Conservation (phyloP, 92 coral and sea anemone species). For the Ricordea florida region DNA sequence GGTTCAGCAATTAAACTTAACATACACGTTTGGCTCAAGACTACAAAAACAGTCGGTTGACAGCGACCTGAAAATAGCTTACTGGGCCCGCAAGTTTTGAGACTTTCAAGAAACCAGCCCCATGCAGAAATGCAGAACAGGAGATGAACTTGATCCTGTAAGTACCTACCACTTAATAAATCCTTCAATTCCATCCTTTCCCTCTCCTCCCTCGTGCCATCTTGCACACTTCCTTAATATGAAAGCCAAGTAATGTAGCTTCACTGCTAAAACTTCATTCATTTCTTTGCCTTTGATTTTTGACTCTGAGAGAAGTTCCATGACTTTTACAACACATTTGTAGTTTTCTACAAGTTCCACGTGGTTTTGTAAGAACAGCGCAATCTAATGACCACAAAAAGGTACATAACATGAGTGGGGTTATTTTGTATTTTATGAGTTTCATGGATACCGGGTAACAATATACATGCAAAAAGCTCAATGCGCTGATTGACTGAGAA, state of each 20-base stretch:
- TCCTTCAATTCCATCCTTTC: slow-evolving; percentile 88
- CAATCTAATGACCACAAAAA: slow-evolving; percentile 51
- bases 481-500: too few species aligned
- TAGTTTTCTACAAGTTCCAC: slow-evolving; percentile 75
- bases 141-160: too few species aligned
- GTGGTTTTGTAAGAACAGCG: slow-evolving; percentile 69
- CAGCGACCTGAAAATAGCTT: too few species aligned
- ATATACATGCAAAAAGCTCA: too few species aligned
- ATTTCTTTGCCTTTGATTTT: slow-evolving; percentile 58
- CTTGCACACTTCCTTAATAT: slow-evolving; percentile 75
- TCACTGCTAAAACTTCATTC: slow-evolving; percentile 91
- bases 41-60: too few species aligned
- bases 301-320: slow-evolving; percentile 70
- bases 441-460: too few species aligned
- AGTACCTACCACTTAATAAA: slow-evolving; percentile 75
- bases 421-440: too few species aligned
- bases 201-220: slow-evolving; percentile 85
- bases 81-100: too few species aligned
- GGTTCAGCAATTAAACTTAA: too few species aligned
- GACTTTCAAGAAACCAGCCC: too few species aligned
- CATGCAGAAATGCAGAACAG: too few species aligned
- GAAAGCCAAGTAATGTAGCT: slow-evolving; percentile 78
- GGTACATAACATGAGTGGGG: not conserved
- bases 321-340: slow-evolving; percentile 79
- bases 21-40: too few species aligned